Conservation (phyloP, 2,797 vertebrate genomes). For the Danio choprae region DNA sequence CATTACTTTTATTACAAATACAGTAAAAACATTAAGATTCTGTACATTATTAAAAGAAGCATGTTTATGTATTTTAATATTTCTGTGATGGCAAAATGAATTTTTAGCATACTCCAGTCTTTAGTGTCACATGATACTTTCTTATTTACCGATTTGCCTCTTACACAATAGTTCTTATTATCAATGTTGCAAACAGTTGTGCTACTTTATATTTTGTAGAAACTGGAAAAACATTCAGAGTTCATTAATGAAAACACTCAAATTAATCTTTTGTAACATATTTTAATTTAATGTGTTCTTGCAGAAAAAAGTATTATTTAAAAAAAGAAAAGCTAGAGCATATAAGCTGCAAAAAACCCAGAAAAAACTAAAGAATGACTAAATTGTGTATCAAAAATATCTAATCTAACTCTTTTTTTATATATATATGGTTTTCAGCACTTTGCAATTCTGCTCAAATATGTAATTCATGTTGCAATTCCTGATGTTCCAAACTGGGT, state of each 20-base stretch:
- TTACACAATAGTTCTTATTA: not conserved
- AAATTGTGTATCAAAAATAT: not conserved
- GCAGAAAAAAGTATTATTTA: no score
- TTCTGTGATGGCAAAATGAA: not conserved
- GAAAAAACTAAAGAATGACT: not conserved
- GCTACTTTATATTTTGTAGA: not conserved
- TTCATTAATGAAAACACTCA: no score
- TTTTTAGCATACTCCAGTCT: not conserved
- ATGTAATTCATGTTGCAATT: conserved; percentile 93
- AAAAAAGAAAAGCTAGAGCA: no score
- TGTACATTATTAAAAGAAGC: not conserved
- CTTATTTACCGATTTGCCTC: not conserved
- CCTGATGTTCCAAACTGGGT: conserved; percentile 96
- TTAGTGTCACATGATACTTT: not conserved
- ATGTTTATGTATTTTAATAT: not conserved
- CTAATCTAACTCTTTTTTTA: conserved; percentile 4
- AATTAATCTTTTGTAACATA: not conserved
- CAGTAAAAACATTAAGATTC: not conserved
- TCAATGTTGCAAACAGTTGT: not conserved
- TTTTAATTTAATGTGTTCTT: no score
- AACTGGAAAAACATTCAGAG: not conserved
- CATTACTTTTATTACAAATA: not conserved
- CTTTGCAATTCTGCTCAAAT: conserved; percentile 94
- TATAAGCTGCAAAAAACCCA: no score
- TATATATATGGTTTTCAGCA: conserved; percentile 76